Evolutionary conservation across 2,888 invertebrate genomes (phyloP).

Genomic region (Netelia fuscicornis): DNA sequence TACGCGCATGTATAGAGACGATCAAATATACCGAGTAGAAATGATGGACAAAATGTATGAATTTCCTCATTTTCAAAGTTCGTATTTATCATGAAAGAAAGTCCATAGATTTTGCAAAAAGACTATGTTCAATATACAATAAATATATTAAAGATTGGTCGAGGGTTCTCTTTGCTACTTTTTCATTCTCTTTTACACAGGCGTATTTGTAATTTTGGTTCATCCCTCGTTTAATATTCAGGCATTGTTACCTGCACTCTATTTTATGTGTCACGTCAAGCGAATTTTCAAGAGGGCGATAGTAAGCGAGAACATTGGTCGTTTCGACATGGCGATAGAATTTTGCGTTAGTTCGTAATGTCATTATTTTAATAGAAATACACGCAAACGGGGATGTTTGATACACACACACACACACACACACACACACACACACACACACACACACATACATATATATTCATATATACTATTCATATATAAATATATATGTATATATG

Average conservation of each 20-base stretch:
- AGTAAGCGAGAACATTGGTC: not conserved
- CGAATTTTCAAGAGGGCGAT: constrained; percentile 19
- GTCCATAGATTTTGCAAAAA: constrained; percentile 39
- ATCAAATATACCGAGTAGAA: not conserved
- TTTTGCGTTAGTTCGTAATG: constrained; percentile 16
- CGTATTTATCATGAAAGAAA: constrained; percentile 42
- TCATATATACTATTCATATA: no score
- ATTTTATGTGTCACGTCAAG: constrained; percentile 1
- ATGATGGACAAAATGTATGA: constrained; percentile 8
- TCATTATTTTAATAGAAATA: constrained; percentile 1
- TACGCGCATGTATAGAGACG: constrained; percentile 28
- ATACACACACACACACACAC: not conserved
- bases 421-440: no score
- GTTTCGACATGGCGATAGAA: constrained; percentile 1
- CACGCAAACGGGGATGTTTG: not conserved
- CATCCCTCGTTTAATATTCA: not conserved
- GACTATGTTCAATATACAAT: constrained; percentile 49
- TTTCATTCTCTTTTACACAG: constrained; percentile 13
- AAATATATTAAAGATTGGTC: constrained; percentile 51
- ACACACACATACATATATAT: no score
- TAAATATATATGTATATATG: no score
- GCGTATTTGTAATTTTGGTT: constrained; percentile 13
- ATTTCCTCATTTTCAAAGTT: constrained; percentile 23
- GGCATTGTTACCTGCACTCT: not conserved
- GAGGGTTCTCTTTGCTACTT: constrained; percentile 29